Percentiles rank a stretch among this genome's conserved stretches.
Evolutionary conservation across 1,140 invertebrate species (phyloP).

Genomic region (Solen grandis): DNA sequence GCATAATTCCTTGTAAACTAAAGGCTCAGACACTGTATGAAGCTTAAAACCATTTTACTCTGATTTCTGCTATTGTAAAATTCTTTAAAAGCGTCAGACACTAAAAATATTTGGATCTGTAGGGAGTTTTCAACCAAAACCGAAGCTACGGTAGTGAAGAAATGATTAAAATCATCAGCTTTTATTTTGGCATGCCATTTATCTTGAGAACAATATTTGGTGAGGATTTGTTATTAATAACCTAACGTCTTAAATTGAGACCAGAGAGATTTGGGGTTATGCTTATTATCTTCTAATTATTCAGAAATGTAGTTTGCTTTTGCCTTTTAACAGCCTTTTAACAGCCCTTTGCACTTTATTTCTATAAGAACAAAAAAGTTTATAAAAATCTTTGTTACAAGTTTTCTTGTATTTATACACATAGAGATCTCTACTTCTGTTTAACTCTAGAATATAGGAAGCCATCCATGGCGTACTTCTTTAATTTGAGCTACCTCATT

Average conservation of each 20-base stretch:
- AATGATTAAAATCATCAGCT: slow-evolving; percentile 1
- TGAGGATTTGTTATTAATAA: too few species aligned
- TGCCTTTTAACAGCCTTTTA: too few species aligned
- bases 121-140: slow-evolving; percentile 1
- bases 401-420: not conserved
- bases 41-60: not conserved
- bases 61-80: too few species aligned
- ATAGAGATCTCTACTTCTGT: not conserved
- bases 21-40: slow-evolving; percentile 6
- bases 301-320: not conserved
- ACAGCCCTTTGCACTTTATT: slow-evolving; percentile 1
- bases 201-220: too few species aligned
- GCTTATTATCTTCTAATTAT: slow-evolving; percentile 4
- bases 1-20: not conserved
- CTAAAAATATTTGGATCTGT: not conserved
- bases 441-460: slow-evolving; percentile 30
- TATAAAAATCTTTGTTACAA: not conserved
- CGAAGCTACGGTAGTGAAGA: slow-evolving; percentile 1
- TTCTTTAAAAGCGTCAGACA: not conserved
- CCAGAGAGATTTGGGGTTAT: too few species aligned
- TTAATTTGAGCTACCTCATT: slow-evolving; percentile 37
- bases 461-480: slow-evolving; percentile 26
- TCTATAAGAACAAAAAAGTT: slow-evolving; percentile 5
- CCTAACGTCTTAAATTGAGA: too few species aligned
- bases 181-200: too few species aligned